Conservation (phyloP, 2,113 vertebrate species). For the Narcine bancroftii region DNA sequence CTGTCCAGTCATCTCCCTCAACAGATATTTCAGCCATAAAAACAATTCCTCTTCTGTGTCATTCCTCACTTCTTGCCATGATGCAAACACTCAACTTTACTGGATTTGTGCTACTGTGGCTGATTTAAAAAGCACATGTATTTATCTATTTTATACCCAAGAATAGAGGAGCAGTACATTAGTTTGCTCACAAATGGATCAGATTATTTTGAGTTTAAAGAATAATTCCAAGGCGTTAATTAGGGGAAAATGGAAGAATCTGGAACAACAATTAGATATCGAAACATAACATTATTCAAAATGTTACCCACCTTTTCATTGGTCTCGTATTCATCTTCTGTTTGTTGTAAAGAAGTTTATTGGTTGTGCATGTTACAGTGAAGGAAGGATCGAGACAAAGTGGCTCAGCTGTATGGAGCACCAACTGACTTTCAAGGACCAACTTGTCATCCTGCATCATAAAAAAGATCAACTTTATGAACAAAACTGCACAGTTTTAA, state of each 20-base stretch:
- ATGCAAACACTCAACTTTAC: background rate
- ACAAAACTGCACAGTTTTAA: background rate
- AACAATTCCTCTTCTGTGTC: background rate
- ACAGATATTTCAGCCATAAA: background rate
- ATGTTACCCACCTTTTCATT: slow-evolving; percentile 76
- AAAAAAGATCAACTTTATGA: background rate
- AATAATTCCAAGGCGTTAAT: background rate
- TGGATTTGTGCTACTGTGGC: background rate
- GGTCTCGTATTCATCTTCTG: slow-evolving; percentile 95
- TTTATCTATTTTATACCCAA: background rate
- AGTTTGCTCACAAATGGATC: too few relatives aligned
- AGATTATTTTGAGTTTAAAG: too few relatives aligned
- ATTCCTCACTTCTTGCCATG: background rate
- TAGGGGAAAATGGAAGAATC: background rate
- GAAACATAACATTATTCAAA: background rate
- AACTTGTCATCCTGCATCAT: slow-evolving; percentile 83
- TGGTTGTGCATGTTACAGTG: slow-evolving; percentile 86
- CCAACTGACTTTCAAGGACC: slow-evolving; percentile 89
- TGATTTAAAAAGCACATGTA: background rate
- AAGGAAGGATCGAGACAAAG: slow-evolving; percentile 96
- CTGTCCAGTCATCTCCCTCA: too few relatives aligned
- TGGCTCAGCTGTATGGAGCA: slow-evolving; percentile 90
- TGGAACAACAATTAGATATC: background rate
- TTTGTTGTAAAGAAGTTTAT: slow-evolving; percentile 90
- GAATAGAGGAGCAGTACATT: too few relatives aligned